These are phyloP conservation scores for Drepana arcuata DNA, from an alignment of 1,140 invertebrate genomes.

Conservation along the genomic window DNA sequence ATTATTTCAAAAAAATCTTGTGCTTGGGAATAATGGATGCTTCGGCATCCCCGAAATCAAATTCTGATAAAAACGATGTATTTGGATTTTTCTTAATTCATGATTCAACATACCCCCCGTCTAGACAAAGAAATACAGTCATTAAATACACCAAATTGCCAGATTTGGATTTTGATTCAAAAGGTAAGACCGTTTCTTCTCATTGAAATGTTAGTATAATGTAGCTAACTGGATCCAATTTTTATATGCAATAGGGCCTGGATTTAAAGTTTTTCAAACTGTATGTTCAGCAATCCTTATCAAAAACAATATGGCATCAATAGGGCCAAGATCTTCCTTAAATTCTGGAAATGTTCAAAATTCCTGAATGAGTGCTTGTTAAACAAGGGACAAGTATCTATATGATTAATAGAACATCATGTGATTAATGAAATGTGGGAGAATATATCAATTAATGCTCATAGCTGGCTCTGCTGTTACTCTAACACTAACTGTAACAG, in stretches of 20 bases:
- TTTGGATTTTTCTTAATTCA: slow-evolving; percentile 32
- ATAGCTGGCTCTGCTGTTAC: too few species aligned
- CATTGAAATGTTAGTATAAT: not conserved
- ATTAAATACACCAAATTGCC: slow-evolving; percentile 53
- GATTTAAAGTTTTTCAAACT: not conserved
- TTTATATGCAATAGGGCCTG: not conserved
- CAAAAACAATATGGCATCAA: not conserved
- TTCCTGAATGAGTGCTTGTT: not conserved
- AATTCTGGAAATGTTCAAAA: not conserved
- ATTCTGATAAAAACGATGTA: slow-evolving; percentile 30
- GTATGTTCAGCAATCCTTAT: not conserved
- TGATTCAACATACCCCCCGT: slow-evolving; percentile 21
- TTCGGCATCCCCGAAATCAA: slow-evolving; percentile 32
- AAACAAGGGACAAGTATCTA: too few species aligned
- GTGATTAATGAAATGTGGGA: too few species aligned
- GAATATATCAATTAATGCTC: too few species aligned
- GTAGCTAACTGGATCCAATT: not conserved
- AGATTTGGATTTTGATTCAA: slow-evolving; percentile 32
- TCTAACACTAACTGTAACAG: too few species aligned
- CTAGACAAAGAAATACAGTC: slow-evolving; percentile 37
- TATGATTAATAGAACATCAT: too few species aligned
- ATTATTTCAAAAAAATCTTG: too few species aligned
- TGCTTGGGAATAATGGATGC: slow-evolving; percentile 55
- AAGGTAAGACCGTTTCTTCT: slow-evolving; percentile 25
- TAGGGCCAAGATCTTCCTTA: not conserved